Conservation (phyloP, 2,797 vertebrate species). For the Ctenopoma kingsleyae region DNA sequence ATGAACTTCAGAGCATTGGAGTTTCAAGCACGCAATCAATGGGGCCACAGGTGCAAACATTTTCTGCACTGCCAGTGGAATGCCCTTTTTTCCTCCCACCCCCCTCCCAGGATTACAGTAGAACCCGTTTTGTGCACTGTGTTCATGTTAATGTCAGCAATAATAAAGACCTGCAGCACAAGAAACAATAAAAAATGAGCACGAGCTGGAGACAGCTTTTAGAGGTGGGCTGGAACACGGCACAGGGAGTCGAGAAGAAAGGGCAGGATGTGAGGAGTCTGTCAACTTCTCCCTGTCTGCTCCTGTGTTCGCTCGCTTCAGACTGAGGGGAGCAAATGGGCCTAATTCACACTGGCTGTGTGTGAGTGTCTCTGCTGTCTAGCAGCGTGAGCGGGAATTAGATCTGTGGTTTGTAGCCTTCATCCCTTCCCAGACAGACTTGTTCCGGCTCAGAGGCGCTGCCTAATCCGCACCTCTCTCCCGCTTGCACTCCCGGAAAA, state of each 20-base stretch:
- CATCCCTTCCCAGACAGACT: slow-evolving; percentile 87
- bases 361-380: slow-evolving; percentile 81
- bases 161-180: slow-evolving; percentile 76
- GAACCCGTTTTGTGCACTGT: slow-evolving; percentile 62
- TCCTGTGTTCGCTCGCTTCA: slow-evolving; percentile 68
- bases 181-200: slow-evolving; percentile 62
- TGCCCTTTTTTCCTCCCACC: slow-evolving; percentile 32
- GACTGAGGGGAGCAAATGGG: slow-evolving; percentile 82
- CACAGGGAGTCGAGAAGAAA: slow-evolving; percentile 51
- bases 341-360: slow-evolving; percentile 83
- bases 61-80: slow-evolving; percentile 65
- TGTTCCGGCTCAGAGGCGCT: slow-evolving; percentile 87
- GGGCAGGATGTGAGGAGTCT: slow-evolving; percentile 78
- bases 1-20: slow-evolving; percentile 65
- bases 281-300: slow-evolving; percentile 81
- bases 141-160: slow-evolving; percentile 80
- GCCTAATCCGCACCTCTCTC: slow-evolving; percentile 87
- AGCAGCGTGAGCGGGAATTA: slow-evolving; percentile 85
- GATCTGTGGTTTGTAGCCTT: slow-evolving; percentile 86
- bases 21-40: slow-evolving; percentile 69
- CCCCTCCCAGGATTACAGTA: slow-evolving; percentile 49
- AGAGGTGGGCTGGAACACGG: slow-evolving; percentile 64
- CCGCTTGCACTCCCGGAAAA: slow-evolving; percentile 85
- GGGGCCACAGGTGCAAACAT: slow-evolving; percentile 78
- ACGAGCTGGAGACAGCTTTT: slow-evolving; percentile 69